Percentiles rank a stretch among this genome's conserved stretches.
These are phyloP conservation scores for Helicoverpa armigera DNA, from an alignment of 1,140 invertebrate genomes.

Conservation along the genomic window DNA sequence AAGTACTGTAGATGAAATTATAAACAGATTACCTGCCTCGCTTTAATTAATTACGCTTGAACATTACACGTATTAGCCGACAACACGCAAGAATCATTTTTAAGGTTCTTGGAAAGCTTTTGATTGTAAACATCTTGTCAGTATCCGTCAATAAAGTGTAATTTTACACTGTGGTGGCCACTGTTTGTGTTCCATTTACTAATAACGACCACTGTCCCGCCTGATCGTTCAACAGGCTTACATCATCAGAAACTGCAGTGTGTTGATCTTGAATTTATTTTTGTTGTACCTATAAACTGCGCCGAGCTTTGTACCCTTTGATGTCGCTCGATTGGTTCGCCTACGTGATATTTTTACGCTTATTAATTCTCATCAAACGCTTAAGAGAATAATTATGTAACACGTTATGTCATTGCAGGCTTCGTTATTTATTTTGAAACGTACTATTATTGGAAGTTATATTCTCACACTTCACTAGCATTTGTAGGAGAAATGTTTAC, in stretches of 20 bases:
- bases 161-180: conserved; percentile 34
- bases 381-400: conserved; percentile 31
- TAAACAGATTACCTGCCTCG: conserved; percentile 1
- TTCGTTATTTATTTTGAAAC: conserved; percentile 28
- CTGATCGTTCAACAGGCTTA: conserved; percentile 44
- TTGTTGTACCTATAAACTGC: conserved; percentile 48
- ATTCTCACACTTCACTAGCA: conserved; percentile 13
- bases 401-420: conserved; percentile 20
- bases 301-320: conserved; percentile 48
- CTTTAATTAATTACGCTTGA: neutral
- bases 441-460: conserved; percentile 21
- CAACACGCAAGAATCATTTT: neutral
- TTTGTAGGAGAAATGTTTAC: conserved; percentile 3
- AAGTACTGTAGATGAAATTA: neutral
- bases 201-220: conserved; percentile 54
- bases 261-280: conserved; percentile 53
- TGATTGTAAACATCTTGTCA: conserved; percentile 36
- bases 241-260: conserved; percentile 50
- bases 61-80: neutral
- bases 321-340: conserved; percentile 49
- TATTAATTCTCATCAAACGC: conserved; percentile 47
- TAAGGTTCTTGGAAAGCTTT: conserved; percentile 3
- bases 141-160: conserved; percentile 44
- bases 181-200: conserved; percentile 59
- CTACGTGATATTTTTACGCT: conserved; percentile 51